Evolutionary conservation across 1,140 invertebrate genomes (phyloP), one percentile per base, ranked within the genome.

Genomic region (Micrasema longulum): DNA sequence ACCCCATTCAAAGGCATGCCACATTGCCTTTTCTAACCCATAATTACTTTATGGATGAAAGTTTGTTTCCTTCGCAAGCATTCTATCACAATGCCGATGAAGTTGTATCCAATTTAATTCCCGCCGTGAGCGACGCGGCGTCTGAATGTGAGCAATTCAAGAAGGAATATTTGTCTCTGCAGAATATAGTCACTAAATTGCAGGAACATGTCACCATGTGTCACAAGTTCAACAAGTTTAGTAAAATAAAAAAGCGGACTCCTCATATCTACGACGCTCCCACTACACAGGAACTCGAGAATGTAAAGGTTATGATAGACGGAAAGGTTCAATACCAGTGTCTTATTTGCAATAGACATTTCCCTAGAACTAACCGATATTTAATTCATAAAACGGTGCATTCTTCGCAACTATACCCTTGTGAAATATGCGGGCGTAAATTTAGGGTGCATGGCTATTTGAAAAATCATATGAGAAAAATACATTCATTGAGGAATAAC

Each of bases 261-360:
- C 50, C 68, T 14, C 71, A 72, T 22, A 74, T 68, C 18, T 69
- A 69, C 22, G 74, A 76, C 16, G 31, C 75, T 23, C 50, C 50
- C 26, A 72, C 74, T 11, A 53, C 43, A 12, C 38, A 67, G 43
- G 70, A 79, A n/a, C 76, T 86, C 7, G 79, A 83, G 66, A 76
- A 77, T 0, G 84, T 85, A 0, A 82, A 80, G 71, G 79, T 85
- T 23, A 80, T 83, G 18, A 78, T 85, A 0, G 79, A 86, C 35
- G 85, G 83, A 10, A 82, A 80, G 41, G 77, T 82, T 10, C 84
- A 86, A 75, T 87, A 87, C 60, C 60, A 55, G 63, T 63, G 77
- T 50, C 16, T 68, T 71, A 66, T 74, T 35, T 73, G 75, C 47
- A 63, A 76, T 36, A 43, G 69, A 71, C 69, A 41, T 43, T 69